Evolutionary conservation across 2,888 invertebrate genomes (phyloP), one percentile per base, ranked within the genome.

Genomic region (Neelides folsomi): DNA sequence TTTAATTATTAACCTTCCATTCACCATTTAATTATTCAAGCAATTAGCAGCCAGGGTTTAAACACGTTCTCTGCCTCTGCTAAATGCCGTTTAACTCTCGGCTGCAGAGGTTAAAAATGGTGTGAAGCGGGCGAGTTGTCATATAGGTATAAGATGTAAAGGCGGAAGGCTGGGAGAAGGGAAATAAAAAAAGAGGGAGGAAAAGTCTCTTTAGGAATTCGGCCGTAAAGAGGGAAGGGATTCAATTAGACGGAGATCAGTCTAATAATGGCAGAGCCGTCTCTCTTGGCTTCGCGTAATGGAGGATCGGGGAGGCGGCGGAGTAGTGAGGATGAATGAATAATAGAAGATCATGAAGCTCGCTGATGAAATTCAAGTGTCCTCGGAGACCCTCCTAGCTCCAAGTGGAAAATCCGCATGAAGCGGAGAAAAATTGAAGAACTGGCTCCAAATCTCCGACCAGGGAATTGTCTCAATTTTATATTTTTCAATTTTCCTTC

Each of bases 361-460:
- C 59, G 59, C 62, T 62, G 60, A 63, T 63, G 62, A 63, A 63
- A 63, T 61, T 63, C 63, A 64, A 64, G 57, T 58, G 58, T 64
- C 62, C 60, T 59, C 47, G 41, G 60, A 60, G 64, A 53, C 48
- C 50, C 51, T 40, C 36, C 51, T 18, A 37, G 49, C 43, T 43
- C 47, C 16, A 15, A 36, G 37, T 38, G 47, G 37, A 47, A 47
- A 53, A 52, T 49, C 41, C 45, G 39, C 27, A 12, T 20, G 19
- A 49, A 35, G 51, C 36, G 46, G 46, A 52, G 56, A 56, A 52
- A 54, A 54, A 56, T 49, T 49, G 54, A 54, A 52, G 50, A 52
- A 51, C 49, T 47, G 42, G 48, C 40, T 42, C 48, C 38, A 53
- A 53, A 53, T 51, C 39, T 50, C 51, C 47, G 52, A 35, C 47